phyloP scores from a whole-genome alignment of 1,140 invertebrate species.

The Drosophila nigrodunni region DNA sequence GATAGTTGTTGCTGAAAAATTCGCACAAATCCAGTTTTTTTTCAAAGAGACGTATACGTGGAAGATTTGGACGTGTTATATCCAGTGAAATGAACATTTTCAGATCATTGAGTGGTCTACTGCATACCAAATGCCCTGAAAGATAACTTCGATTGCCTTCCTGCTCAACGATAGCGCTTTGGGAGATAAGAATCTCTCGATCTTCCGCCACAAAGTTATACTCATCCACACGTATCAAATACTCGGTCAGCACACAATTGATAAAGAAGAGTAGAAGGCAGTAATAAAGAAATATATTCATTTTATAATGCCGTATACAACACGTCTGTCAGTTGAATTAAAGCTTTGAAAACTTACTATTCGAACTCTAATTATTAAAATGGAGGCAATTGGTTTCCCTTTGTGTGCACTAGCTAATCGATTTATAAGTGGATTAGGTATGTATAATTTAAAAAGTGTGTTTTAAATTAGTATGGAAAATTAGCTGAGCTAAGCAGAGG shows the following conservation, averaged over 20 bases:
- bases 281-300: slow-evolving; percentile 13
- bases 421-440: neutral
- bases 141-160: slow-evolving; percentile 63
- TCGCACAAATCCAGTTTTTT: slow-evolving; percentile 54
- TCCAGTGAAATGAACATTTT: slow-evolving; percentile 40
- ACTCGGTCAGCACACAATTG: slow-evolving; percentile 15
- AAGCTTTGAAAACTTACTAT: neutral
- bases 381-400: neutral
- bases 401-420: slow-evolving; percentile 1
- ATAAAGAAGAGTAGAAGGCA: slow-evolving; percentile 18
- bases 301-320: neutral
- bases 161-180: slow-evolving; percentile 52
- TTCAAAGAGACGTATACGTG: slow-evolving; percentile 54
- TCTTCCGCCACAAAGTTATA: slow-evolving; percentile 52
- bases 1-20: slow-evolving; percentile 53
- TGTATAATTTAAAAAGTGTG: too few species aligned
- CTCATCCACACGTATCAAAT: slow-evolving; percentile 45
- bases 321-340: neutral
- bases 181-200: slow-evolving; percentile 34
- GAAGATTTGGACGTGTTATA: slow-evolving; percentile 31
- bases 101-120: slow-evolving; percentile 37
- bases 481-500: too few species aligned
- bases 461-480: too few species aligned
- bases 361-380: neutral
- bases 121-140: slow-evolving; percentile 53